Percentiles rank a stretch among this genome's conserved stretches.
These are phyloP conservation scores for Cylloceria caligata DNA, from an alignment of 2,888 invertebrate genomes.

Conservation along the genomic window DNA sequence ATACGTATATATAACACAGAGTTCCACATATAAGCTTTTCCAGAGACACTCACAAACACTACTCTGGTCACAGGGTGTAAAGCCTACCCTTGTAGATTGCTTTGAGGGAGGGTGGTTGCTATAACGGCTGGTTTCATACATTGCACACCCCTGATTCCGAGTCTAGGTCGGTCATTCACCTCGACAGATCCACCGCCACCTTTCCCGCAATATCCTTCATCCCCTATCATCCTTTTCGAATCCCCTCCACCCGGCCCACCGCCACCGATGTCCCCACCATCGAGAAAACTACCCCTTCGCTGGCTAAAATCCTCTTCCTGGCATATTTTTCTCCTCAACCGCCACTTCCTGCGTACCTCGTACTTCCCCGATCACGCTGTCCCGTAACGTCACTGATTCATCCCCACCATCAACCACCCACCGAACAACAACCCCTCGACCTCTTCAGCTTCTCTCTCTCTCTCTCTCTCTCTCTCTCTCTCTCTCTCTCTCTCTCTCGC, in stretches of 20 bases:
- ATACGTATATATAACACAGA: slow-evolving; percentile 1
- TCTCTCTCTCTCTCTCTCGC: slow-evolving; percentile 39
- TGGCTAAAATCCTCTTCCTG: slow-evolving; percentile 62
- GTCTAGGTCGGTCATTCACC: slow-evolving; percentile 85
- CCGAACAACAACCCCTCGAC: slow-evolving; percentile 62
- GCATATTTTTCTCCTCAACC: slow-evolving; percentile 59
- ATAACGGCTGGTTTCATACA: slow-evolving; percentile 80
- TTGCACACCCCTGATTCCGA: slow-evolving; percentile 84
- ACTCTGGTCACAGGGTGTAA: slow-evolving; percentile 73
- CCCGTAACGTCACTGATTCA: slow-evolving; percentile 77
- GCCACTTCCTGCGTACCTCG: slow-evolving; percentile 60
- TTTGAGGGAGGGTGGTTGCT: slow-evolving; percentile 78
- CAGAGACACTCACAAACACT: slow-evolving; percentile 47
- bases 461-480: slow-evolving; percentile 38
- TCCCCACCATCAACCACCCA: slow-evolving; percentile 61
- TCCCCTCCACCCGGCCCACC: slow-evolving; percentile 31
- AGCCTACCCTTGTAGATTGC: slow-evolving; percentile 81
- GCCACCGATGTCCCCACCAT: slow-evolving; percentile 14
- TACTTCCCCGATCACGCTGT: slow-evolving; percentile 47
- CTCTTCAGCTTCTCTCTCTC: slow-evolving; percentile 44
- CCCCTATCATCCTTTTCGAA: slow-evolving; percentile 44
- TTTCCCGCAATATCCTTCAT: slow-evolving; percentile 66
- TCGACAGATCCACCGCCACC: slow-evolving; percentile 68
- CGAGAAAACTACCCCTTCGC: slow-evolving; percentile 45
- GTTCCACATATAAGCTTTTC: slow-evolving; percentile 22